Evolutionary conservation across 2,113 vertebrate species (phyloP).

Genomic region (Otis tarda): DNA sequence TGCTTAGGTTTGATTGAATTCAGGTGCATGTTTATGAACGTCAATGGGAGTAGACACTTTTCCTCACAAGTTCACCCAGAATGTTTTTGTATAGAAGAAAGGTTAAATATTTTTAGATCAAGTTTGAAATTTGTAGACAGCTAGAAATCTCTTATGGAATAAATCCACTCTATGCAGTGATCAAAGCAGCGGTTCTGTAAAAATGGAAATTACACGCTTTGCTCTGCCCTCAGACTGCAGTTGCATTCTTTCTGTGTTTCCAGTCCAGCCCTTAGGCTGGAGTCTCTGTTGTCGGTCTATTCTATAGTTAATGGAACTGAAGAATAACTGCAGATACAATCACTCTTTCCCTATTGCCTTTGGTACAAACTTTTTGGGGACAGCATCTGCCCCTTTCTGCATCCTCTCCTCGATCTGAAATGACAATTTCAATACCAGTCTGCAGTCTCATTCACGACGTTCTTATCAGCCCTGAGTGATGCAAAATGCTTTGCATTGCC

Average conservation of each 20-base stretch:
- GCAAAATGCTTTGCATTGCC: not conserved
- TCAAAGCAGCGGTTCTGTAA: conserved; percentile 17
- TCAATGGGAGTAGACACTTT: not conserved
- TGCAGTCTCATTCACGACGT: not conserved
- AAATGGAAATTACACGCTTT: conserved; percentile 24
- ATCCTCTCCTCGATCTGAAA: not conserved
- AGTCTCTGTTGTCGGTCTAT: not conserved
- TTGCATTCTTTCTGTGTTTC: not conserved
- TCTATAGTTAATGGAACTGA: not conserved
- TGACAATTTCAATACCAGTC: not conserved
- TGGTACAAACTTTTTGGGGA: not conserved
- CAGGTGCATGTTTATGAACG: accelerated
- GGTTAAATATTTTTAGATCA: not conserved
- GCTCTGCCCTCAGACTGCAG: not conserved
- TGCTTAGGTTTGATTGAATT: not conserved
- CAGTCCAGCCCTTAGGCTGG: not conserved
- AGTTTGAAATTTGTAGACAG: not conserved
- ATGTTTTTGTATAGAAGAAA: not conserved
- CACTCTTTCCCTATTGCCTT: not conserved
- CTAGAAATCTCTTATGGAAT: not conserved
- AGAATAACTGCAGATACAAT: not conserved
- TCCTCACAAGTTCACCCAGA: not conserved
- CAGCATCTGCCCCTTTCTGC: not conserved
- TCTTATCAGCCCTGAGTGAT: not conserved
- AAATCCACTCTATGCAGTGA: not conserved